These are phyloP conservation scores for Hemibagrus guttatus DNA, from an alignment of 2,797 vertebrate genomes.

Conservation along the genomic window DNA sequence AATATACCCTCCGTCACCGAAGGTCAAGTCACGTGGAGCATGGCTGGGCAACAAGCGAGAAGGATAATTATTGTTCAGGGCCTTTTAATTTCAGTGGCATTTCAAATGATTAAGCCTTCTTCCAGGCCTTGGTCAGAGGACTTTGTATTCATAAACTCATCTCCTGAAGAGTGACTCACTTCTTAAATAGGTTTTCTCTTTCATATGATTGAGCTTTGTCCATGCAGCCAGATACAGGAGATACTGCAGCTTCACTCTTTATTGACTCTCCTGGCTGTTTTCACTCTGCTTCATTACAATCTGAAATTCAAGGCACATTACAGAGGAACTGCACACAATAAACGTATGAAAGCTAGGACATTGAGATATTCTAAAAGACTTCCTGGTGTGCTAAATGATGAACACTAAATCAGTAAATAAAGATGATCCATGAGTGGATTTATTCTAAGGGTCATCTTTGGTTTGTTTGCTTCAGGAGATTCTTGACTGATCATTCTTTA, in stretches of 20 bases:
- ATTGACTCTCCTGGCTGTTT: constrained; percentile 59
- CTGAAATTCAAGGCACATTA: constrained; percentile 57
- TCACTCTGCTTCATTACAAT: constrained; percentile 55
- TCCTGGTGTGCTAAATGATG: not conserved
- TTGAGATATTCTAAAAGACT: not conserved
- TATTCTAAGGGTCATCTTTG: not conserved
- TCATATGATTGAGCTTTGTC: constrained; percentile 67
- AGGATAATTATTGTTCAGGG: constrained; percentile 58
- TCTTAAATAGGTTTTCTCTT: constrained; percentile 65
- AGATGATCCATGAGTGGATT: not conserved
- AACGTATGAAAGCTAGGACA: not conserved
- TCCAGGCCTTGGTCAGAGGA: constrained; percentile 58
- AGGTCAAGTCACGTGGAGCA: constrained; percentile 48
- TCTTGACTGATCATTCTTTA: not conserved
- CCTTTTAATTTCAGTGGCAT: constrained; percentile 71
- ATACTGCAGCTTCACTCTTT: constrained; percentile 59
- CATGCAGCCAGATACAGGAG: constrained; percentile 55
- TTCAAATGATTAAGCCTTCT: constrained; percentile 67
- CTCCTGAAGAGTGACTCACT: constrained; percentile 54
- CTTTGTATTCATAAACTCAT: constrained; percentile 60
- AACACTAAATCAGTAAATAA: not conserved
- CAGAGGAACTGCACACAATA: not conserved
- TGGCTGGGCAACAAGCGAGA: constrained; percentile 40
- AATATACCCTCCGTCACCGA: constrained; percentile 44
- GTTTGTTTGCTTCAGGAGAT: not conserved